phyloP scores from a whole-genome alignment of 2,888 invertebrate genomes.

The Gymnoscelis rufifasciata region DNA sequence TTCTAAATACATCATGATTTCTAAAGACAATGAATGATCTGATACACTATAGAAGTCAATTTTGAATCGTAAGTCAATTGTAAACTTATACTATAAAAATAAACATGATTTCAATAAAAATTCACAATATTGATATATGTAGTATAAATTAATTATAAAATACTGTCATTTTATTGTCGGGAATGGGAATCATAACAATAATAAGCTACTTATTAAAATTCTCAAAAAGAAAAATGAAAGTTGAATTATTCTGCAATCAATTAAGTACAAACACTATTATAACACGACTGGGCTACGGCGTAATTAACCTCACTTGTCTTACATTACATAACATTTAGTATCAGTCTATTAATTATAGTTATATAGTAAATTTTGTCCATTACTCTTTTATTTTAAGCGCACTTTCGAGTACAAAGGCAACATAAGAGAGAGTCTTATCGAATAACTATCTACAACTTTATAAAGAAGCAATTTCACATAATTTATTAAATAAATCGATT shows the following conservation, averaged over 20 bases:
- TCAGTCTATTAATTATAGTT: constrained; percentile 75
- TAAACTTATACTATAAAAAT: constrained; percentile 67
- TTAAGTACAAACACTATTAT: constrained; percentile 69
- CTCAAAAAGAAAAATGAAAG: constrained; percentile 78
- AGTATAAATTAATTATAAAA: constrained; percentile 72
- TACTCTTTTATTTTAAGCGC: constrained; percentile 60
- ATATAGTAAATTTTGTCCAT: constrained; percentile 76
- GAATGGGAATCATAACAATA: constrained; percentile 46
- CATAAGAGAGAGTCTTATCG: constrained; percentile 60
- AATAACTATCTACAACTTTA: constrained; percentile 62
- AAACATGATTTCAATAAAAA: constrained; percentile 62
- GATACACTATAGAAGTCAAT: constrained; percentile 60
- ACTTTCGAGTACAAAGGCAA: constrained; percentile 62
- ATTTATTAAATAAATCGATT: constrained; percentile 54
- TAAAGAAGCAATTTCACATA: constrained; percentile 64
- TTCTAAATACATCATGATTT: constrained; percentile 57
- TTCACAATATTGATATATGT: constrained; percentile 55
- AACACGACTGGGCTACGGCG: constrained; percentile 46
- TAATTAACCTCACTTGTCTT: constrained; percentile 75
- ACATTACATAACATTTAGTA: constrained; percentile 78
- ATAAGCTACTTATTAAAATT: constrained; percentile 42
- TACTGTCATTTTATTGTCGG: constrained; percentile 70
- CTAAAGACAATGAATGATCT: constrained; percentile 46
- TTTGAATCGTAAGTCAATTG: constrained; percentile 63
- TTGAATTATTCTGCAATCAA: constrained; percentile 54